These are phyloP conservation scores for Dynastes grantii DNA, from an alignment of 2,888 invertebrate genomes.

Conservation along the genomic window DNA sequence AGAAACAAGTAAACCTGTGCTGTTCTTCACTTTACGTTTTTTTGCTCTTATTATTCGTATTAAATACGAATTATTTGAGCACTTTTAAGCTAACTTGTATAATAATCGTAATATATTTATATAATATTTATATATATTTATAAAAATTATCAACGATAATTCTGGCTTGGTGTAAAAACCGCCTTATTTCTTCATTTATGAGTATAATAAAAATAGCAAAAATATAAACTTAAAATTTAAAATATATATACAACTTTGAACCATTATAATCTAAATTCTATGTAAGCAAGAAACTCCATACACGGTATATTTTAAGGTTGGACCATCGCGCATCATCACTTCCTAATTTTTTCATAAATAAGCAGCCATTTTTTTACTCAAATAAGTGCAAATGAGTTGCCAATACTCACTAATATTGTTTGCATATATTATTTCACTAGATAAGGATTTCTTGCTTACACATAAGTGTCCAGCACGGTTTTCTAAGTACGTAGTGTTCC, in stretches of 20 bases:
- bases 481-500: conserved; percentile 65
- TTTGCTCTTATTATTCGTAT: conserved; percentile 49
- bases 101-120: conserved; percentile 51
- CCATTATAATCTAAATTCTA: conserved; percentile 40
- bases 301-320: background rate
- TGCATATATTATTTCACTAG: conserved; percentile 6
- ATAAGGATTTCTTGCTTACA: conserved; percentile 38
- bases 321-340: background rate
- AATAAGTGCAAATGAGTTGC: too few relatives aligned
- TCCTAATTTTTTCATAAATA: background rate
- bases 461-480: conserved; percentile 61
- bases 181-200: conserved; percentile 46
- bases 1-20: conserved; percentile 34
- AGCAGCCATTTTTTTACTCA: background rate
- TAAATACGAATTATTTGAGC: conserved; percentile 53
- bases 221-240: conserved; percentile 64
- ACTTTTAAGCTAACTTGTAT: conserved; percentile 49
- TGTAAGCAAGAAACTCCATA: conserved; percentile 40
- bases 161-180: conserved; percentile 39
- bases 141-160: conserved; percentile 58
- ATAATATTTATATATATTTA: conserved; percentile 55
- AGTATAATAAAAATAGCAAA: conserved; percentile 64
- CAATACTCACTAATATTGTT: background rate
- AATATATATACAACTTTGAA: conserved; percentile 60
- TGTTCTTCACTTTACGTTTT: conserved; percentile 41